Percentiles rank a stretch among this genome's conserved stretches.
phyloP scores from a whole-genome alignment of 2,113 vertebrate genomes.

The Pteruthius melanotis region DNA sequence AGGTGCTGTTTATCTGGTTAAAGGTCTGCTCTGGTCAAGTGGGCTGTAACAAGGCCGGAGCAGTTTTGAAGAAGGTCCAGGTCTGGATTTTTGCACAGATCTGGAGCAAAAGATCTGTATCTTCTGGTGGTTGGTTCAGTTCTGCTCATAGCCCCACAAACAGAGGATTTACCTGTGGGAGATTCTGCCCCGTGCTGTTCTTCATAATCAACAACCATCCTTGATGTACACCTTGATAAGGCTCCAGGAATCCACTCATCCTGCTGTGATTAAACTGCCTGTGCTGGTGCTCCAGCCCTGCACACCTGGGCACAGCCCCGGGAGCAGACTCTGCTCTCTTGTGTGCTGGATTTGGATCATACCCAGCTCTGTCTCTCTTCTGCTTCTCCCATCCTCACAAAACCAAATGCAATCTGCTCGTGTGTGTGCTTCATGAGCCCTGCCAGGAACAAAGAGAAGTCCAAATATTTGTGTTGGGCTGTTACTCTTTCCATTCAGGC shows the following conservation, averaged over 20 bases:
- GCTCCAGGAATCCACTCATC: background rate
- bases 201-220: background rate
- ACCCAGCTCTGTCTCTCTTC: background rate
- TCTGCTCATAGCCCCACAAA: background rate
- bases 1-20: background rate
- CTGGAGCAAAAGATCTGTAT: background rate
- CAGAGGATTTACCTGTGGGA: background rate
- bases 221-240: background rate
- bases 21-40: background rate
- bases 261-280: background rate
- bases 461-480: conserved; percentile 43
- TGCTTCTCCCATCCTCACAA: background rate
- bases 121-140: background rate
- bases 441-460: conserved; percentile 25
- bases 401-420: background rate
- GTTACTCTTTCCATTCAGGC: conserved; percentile 43
- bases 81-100: background rate
- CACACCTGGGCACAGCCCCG: background rate
- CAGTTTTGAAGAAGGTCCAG: background rate
- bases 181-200: background rate
- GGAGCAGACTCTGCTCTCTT: background rate
- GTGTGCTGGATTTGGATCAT: background rate
- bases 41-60: background rate
- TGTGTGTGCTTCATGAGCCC: background rate
- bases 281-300: background rate